Conservation (phyloP, 2,888 invertebrate species). For the Agrypnus murinus region DNA sequence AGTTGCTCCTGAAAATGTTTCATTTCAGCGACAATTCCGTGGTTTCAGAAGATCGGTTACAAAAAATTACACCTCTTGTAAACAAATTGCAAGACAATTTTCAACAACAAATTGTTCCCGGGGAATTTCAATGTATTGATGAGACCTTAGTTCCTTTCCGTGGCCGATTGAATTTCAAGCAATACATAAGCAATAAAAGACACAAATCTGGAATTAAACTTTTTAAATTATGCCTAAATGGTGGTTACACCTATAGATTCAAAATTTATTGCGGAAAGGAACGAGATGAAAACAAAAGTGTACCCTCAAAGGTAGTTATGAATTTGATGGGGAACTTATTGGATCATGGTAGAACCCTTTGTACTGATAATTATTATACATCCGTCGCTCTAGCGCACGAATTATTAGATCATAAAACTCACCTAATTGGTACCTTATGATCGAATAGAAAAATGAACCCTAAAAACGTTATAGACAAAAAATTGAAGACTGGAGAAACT, state of each 20-base stretch:
- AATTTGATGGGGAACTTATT: conserved; percentile 49
- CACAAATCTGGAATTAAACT: conserved; percentile 55
- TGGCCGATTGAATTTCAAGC: no score
- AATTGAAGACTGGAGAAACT: conserved; percentile 5
- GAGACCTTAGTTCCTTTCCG: no score
- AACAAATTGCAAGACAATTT: conserved; percentile 50
- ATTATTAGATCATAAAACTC: conserved; percentile 4
- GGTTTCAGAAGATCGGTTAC: no score
- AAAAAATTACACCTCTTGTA: no score
- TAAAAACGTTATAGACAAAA: conserved; percentile 3
- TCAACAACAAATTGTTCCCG: no score
- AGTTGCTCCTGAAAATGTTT: no score
- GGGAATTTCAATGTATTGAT: no score
- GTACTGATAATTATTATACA: conserved; percentile 51
- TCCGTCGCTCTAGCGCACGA: conserved; percentile 20
- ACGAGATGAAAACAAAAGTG: conserved; percentile 30
- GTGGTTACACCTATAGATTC: no score
- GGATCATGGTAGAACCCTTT: conserved; percentile 47
- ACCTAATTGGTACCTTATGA: conserved; percentile 2
- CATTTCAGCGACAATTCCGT: no score
- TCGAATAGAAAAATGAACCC: neutral
- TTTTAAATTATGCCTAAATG: no score
- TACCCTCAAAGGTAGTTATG: conserved; percentile 53
- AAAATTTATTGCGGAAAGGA: conserved; percentile 50
- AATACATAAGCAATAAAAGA: no score